Conservation (phyloP, 2,113 vertebrate species). For the Amazona vittata region DNA sequence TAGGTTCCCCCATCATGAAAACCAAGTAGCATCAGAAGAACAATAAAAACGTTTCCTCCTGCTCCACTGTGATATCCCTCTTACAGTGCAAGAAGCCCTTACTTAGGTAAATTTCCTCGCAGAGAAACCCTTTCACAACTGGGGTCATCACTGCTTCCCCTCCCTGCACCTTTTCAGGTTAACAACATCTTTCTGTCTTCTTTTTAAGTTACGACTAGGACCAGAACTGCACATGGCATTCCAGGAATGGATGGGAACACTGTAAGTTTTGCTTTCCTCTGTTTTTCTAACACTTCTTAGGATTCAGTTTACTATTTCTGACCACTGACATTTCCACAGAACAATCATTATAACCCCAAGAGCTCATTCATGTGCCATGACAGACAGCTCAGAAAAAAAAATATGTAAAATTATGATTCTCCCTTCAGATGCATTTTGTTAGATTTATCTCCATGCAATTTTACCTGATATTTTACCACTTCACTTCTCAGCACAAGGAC, state of each 20-base stretch:
- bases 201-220: background rate
- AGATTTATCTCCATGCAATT: background rate
- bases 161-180: background rate
- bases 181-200: background rate
- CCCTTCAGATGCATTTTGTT: background rate
- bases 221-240: rapidly evolving
- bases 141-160: background rate
- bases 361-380: background rate
- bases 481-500: background rate
- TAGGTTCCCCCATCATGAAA: background rate
- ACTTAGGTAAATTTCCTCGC: background rate
- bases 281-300: background rate
- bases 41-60: background rate
- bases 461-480: background rate
- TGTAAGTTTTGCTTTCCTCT: background rate
- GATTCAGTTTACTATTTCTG: background rate
- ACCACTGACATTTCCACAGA: background rate
- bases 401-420: background rate
- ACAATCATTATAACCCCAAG: background rate
- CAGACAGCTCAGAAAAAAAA: background rate
- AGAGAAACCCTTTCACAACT: background rate
- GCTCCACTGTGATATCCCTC: background rate
- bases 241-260: background rate
- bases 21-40: background rate
- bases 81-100: background rate